These are phyloP conservation scores for Minunthozetes semirufus DNA, from an alignment of 2,888 invertebrate genomes.

Conservation along the genomic window DNA sequence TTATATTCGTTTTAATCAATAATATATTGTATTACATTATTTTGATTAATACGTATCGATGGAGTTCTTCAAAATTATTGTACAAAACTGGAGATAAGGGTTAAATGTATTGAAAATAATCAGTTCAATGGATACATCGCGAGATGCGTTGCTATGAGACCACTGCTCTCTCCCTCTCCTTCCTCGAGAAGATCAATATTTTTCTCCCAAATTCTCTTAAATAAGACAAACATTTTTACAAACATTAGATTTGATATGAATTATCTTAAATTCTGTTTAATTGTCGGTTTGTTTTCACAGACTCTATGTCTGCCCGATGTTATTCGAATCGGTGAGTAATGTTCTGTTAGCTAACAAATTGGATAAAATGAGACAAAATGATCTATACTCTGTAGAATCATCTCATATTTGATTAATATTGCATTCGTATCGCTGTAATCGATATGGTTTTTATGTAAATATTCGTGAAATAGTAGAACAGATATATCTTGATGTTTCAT, in stretches of 20 bases:
- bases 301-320: neutral
- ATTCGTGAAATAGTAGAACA: too few species aligned
- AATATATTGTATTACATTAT: too few species aligned
- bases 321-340: neutral
- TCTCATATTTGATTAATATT: too few species aligned
- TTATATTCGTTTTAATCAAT: too few species aligned
- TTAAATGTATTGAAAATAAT: neutral
- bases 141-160: slow-evolving; percentile 8
- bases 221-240: neutral
- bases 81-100: neutral
- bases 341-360: neutral
- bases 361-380: neutral
- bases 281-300: neutral
- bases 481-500: too few species aligned
- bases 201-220: neutral
- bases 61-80: too few species aligned
- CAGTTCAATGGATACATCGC: neutral
- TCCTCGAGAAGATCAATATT: slow-evolving; percentile 7
- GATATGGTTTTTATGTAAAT: too few species aligned
- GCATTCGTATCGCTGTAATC: too few species aligned
- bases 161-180: neutral
- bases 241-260: neutral
- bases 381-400: too few species aligned
- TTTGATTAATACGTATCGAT: too few species aligned
- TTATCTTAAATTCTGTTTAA: neutral